phyloP scores from a whole-genome alignment of 2,113 vertebrate genomes.

The Eonycteris spelaea region DNA sequence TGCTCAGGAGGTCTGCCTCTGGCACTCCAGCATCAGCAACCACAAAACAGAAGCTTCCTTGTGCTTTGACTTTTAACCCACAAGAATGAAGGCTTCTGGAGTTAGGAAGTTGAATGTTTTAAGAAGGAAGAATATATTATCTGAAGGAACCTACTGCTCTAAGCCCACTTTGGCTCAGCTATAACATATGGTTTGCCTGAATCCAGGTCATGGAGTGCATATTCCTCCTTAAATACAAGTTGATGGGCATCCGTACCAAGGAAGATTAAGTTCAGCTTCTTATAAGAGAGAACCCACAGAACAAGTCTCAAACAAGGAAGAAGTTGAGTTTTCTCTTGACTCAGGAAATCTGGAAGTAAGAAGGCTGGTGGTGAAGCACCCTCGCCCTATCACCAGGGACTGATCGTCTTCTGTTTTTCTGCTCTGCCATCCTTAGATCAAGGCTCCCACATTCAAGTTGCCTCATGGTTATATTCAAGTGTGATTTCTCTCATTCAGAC shows the following conservation, averaged over 20 bases:
- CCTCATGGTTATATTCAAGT: neutral
- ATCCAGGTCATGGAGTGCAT: neutral
- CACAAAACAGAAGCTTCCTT: neutral
- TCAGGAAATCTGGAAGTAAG: neutral
- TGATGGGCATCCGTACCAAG: neutral
- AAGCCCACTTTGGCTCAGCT: neutral
- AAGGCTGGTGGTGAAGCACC: too few species aligned
- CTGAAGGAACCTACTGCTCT: neutral
- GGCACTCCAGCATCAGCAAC: neutral
- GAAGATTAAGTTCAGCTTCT: neutral
- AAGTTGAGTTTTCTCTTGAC: neutral
- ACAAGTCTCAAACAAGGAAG: neutral
- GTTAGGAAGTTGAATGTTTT: neutral
- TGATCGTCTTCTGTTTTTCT: neutral
- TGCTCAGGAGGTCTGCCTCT: neutral
- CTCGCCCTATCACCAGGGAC: neutral
- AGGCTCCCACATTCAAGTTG: neutral
- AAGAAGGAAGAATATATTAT: neutral
- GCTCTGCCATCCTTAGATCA: neutral
- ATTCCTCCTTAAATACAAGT: neutral
- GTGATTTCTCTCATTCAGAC: neutral
- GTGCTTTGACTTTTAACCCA: neutral
- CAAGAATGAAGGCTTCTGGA: neutral
- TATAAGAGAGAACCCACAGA: neutral
- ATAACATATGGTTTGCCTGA: neutral